phyloP scores from a whole-genome alignment of 2,797 vertebrate species.

The Melanotaenia boesemani region DNA sequence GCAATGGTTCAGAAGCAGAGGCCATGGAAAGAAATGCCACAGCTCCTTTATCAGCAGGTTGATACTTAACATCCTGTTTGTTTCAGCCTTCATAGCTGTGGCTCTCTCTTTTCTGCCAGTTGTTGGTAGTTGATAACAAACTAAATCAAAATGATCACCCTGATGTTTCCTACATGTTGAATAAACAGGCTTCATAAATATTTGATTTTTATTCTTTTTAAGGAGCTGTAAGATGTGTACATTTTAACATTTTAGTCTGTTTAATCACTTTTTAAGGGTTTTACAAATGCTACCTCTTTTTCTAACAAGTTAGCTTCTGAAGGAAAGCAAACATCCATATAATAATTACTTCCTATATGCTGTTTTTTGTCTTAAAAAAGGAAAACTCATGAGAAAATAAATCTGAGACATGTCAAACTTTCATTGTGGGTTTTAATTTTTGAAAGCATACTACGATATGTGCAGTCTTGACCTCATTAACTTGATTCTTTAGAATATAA shows the following conservation, averaged over 20 bases:
- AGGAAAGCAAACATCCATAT: not conserved
- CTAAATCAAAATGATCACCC: not conserved
- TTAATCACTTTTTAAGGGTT: not conserved
- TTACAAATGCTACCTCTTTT: conserved; percentile 18
- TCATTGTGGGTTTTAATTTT: conserved; percentile 21
- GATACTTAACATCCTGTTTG: conserved; percentile 75
- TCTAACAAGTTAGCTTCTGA: not conserved
- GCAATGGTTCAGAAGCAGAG: conserved; percentile 89
- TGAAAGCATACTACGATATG: not conserved
- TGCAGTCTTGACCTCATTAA: not conserved
- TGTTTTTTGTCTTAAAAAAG: not conserved
- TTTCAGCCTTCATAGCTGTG: conserved; percentile 75
- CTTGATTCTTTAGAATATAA: not conserved
- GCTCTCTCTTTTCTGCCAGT: conserved; percentile 84
- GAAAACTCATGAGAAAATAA: conserved; percentile 24
- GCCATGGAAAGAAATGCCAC: conserved; percentile 79
- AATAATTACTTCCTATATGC: not conserved
- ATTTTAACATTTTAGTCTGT: not conserved
- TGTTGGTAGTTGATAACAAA: conserved; percentile 58
- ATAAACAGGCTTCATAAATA: conserved; percentile 8
- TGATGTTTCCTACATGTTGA: not conserved
- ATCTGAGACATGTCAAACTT: not conserved
- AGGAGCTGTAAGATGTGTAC: not conserved
- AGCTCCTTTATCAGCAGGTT: conserved; percentile 44
- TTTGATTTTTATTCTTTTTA: not conserved